Conservation (phyloP, 30 jellyfish, hydroid and myxozoan genomes). For the Phacellophora camtschatica region DNA sequence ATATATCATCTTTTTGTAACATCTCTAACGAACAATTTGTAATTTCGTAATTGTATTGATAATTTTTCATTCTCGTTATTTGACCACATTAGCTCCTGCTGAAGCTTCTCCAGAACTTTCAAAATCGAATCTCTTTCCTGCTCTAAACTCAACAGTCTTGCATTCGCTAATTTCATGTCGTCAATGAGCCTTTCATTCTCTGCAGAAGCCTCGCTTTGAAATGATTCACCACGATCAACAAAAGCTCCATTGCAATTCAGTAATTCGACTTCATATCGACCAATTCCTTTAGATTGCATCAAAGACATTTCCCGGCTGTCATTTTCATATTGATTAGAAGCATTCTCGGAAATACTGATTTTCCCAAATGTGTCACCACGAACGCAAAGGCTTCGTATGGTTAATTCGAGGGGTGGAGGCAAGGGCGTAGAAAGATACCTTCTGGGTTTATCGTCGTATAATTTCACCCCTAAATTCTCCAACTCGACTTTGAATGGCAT, state of each 20-base stretch:
- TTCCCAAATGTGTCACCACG: conserved; percentile 47
- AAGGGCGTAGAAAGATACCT: conserved; percentile 71
- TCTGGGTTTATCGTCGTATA: conserved; percentile 90
- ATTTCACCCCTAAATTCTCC: conserved; percentile 43
- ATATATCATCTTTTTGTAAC: not conserved
- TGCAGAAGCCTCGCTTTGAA: not conserved
- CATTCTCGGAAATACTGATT: conserved; percentile 8
- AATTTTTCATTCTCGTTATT: conserved; percentile 85
- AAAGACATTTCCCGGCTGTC: too few species aligned
- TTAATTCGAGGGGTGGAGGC: conserved; percentile 79
- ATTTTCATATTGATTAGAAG: too few species aligned
- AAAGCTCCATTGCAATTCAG: too few species aligned
- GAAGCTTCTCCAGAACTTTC: conserved; percentile 90
- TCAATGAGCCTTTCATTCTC: conserved; percentile 48
- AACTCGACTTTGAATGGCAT: conserved; percentile 78
- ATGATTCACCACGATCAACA: too few species aligned
- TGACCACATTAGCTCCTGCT: conserved; percentile 95
- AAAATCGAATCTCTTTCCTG: conserved; percentile 85
- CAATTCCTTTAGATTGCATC: too few species aligned
- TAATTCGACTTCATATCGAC: too few species aligned
- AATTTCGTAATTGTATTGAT: conserved; percentile 36
- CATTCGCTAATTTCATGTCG: conserved; percentile 85
- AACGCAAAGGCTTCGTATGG: conserved; percentile 42
- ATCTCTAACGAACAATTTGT: conserved; percentile 6
- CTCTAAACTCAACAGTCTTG: conserved; percentile 80